Conservation (phyloP, 2,888 invertebrate species). For the Limnephilus marmoratus region DNA sequence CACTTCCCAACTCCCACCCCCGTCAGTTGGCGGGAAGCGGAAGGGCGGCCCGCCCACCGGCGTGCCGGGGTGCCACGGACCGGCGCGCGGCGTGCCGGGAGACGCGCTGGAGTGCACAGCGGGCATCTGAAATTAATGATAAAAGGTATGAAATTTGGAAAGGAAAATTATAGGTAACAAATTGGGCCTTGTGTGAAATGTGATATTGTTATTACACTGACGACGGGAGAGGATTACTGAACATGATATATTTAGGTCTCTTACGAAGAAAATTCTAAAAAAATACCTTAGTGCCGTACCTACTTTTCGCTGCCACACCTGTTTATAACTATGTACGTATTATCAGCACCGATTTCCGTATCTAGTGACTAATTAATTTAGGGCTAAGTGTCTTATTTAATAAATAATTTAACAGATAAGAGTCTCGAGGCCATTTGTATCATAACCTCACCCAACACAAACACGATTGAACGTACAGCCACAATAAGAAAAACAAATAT, state of each 20-base stretch:
- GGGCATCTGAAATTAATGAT: constrained; percentile 45
- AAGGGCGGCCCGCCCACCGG: background rate
- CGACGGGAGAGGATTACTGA: background rate
- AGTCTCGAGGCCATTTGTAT: background rate
- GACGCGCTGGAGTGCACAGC: constrained; percentile 37
- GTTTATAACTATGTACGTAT: too few species aligned
- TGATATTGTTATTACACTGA: background rate
- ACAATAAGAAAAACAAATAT: background rate
- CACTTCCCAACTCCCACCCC: background rate
- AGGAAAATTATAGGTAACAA: constrained; percentile 28
- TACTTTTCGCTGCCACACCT: too few species aligned
- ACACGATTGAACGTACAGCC: background rate
- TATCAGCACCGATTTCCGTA: too few species aligned
- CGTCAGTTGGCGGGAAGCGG: constrained; percentile 33
- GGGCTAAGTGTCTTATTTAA: background rate
- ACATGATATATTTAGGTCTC: background rate
- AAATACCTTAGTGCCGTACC: too few species aligned
- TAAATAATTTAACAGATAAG: background rate
- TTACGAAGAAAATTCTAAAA: background rate
- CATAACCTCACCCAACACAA: background rate
- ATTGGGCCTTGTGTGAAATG: background rate
- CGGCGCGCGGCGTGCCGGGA: constrained; percentile 16
- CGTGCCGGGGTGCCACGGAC: background rate
- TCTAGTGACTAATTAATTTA: background rate
- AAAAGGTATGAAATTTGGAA: constrained; percentile 32